Base-by-base conservation (phyloP, 2,797 vertebrate species). In the Ambastaia sidthimunki region DNA sequence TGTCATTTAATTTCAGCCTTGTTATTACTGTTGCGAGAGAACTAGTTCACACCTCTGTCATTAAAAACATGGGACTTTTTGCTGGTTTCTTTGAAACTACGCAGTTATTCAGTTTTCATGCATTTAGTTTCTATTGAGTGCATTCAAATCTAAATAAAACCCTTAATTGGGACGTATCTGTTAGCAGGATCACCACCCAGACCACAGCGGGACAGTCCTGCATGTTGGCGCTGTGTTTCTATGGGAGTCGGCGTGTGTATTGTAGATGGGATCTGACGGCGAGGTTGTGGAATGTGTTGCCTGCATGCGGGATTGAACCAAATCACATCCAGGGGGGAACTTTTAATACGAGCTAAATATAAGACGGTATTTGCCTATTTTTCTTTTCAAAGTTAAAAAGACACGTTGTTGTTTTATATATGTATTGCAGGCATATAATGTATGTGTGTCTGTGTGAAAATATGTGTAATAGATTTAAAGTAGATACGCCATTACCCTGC, bases 241-340 rank as follows among this genome's bases (percentile, higher is more conserved):
- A 72, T 73, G 67, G 70, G 52, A 72, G 78, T 37, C 9, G 10
- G 41, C 41, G 9, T 71, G 57, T 62, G 67, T 65, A 80, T 80
- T 81, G 75, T 71, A 78, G 80, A 74, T 73, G 76, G 76, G 85
- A 88, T 83, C 78, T 88, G 86, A 87, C 83, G 85, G 86, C 81
- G 80, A 81, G 80, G 83, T 82, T 86, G 82, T 89, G 89, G 89
- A 90, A 90, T 90, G 87, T 83, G 81, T 85, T 87, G 86, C 72
- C 86, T 89, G 87, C 84, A 68, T 83, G 81, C 71, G 37, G 74
- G 86, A 79, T 16, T 57, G 21, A 76, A 85, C 85, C 80, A 89
- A 79, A 15, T 57, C 18, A 9, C 31, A 23, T 23, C 47, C n/a
- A 70, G 83, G 83, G 83, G 79, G 25, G 12, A 0, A 11, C 1